A percentile compares a stretch with the other conserved stretches of the same genome.
phyloP scores from a whole-genome alignment of 1,140 invertebrate genomes.

The Saccostrea cuccullata region DNA sequence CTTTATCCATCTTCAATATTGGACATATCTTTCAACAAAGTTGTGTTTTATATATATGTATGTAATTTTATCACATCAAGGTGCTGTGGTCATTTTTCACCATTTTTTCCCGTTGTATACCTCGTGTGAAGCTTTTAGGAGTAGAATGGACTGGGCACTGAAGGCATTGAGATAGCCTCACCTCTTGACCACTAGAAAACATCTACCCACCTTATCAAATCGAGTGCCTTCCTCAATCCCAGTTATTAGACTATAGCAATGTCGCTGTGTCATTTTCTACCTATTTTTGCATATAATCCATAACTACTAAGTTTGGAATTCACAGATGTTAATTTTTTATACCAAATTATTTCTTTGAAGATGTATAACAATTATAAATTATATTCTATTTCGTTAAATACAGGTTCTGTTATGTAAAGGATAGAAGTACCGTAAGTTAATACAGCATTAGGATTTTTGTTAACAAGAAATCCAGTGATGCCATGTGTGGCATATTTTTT shows the following conservation, averaged over 20 bases:
- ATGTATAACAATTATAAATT: not conserved
- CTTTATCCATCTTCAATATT: not conserved
- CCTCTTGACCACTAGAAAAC: not conserved
- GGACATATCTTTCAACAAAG: constrained; percentile 14
- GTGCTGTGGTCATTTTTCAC: constrained; percentile 31
- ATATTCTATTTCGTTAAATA: not conserved
- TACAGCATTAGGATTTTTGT: constrained; percentile 18
- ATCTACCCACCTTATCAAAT: constrained; percentile 10
- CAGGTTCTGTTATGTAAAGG: not conserved
- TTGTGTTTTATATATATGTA: constrained; percentile 32
- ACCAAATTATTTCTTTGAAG: not conserved
- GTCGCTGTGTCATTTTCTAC: not conserved
- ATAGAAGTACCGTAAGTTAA: not conserved
- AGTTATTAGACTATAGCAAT: constrained; percentile 22
- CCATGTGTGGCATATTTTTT: not conserved
- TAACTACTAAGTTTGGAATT: not conserved
- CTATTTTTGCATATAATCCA: not conserved
- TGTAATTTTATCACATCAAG: constrained; percentile 17
- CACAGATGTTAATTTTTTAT: not conserved
- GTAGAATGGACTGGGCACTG: not conserved
- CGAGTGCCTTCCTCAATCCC: constrained; percentile 15
- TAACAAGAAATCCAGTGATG: constrained; percentile 1
- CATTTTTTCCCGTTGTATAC: not conserved
- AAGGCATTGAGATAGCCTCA: constrained; percentile 5
- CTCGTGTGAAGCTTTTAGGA: not conserved